These are phyloP conservation scores for Nanger granti DNA, from an alignment of 2,113 vertebrate genomes.

Conservation along the genomic window DNA sequence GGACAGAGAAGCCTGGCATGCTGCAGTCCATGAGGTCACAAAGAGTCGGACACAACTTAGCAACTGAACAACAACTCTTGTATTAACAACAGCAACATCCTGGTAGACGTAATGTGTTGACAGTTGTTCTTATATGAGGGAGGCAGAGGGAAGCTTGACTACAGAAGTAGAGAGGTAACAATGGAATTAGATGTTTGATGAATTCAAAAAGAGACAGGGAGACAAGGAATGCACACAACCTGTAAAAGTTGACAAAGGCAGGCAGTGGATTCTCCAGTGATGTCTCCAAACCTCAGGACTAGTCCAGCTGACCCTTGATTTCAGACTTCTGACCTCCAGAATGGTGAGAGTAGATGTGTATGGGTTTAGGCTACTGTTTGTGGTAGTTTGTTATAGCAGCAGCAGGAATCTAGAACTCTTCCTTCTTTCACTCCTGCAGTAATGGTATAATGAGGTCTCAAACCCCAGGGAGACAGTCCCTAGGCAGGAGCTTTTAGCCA, in stretches of 20 bases:
- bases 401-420: fast-evolving
- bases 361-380: fast-evolving
- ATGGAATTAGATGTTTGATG: neutral
- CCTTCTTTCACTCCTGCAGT: neutral
- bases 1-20: neutral
- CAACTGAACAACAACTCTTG: neutral
- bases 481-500: fast-evolving
- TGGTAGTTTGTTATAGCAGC: too few relatives aligned
- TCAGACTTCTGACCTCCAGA: neutral
- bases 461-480: neutral
- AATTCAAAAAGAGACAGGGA: too few relatives aligned
- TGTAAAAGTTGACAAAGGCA: neutral
- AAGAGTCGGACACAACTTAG: neutral
- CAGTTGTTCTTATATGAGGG: fast-evolving
- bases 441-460: too few relatives aligned
- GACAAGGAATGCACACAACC: neutral
- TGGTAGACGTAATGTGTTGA: fast-evolving
- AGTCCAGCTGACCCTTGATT: neutral
- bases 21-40: neutral
- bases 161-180: neutral
- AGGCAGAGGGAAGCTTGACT: neutral
- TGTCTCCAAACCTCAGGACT: neutral
- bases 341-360: fast-evolving
- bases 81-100: neutral
- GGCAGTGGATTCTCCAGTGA: too few relatives aligned